Percentiles rank a stretch among this genome's conserved stretches.
These are phyloP conservation scores for Saimiri boliviensis DNA, from an alignment of 2,113 vertebrate species.

Conservation along the genomic window DNA sequence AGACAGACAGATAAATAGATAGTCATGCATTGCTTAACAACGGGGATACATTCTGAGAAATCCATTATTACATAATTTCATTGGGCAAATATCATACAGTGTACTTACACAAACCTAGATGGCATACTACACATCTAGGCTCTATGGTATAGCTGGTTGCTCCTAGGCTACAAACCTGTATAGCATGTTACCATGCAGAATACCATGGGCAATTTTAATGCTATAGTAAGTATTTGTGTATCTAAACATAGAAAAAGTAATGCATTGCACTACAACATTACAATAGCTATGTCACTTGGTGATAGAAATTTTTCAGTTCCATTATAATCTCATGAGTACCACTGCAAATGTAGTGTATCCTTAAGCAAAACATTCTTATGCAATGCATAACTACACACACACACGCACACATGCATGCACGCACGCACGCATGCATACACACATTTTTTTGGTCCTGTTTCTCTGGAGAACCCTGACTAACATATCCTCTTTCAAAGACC, in stretches of 20 bases:
- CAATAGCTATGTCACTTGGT: background rate
- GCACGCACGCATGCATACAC: background rate
- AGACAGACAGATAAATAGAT: background rate
- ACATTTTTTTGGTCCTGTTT: background rate
- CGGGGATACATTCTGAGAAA: background rate
- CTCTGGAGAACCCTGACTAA: background rate
- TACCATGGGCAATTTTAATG: background rate
- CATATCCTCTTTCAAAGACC: background rate
- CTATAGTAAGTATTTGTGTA: background rate
- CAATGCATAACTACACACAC: background rate
- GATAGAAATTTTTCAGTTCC: background rate
- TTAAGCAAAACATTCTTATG: background rate
- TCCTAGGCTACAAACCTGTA: background rate
- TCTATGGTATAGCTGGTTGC: background rate
- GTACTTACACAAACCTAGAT: background rate
- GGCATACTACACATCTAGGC: background rate
- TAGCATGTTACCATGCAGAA: background rate
- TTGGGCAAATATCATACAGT: background rate
- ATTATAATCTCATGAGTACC: background rate
- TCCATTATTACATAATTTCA: background rate
- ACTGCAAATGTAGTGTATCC: background rate
- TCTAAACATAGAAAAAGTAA: background rate
- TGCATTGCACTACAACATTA: background rate
- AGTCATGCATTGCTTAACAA: background rate
- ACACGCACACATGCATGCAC: background rate